phyloP scores from a whole-genome alignment of 2,888 invertebrate species.

The Scaptomyza parva region DNA sequence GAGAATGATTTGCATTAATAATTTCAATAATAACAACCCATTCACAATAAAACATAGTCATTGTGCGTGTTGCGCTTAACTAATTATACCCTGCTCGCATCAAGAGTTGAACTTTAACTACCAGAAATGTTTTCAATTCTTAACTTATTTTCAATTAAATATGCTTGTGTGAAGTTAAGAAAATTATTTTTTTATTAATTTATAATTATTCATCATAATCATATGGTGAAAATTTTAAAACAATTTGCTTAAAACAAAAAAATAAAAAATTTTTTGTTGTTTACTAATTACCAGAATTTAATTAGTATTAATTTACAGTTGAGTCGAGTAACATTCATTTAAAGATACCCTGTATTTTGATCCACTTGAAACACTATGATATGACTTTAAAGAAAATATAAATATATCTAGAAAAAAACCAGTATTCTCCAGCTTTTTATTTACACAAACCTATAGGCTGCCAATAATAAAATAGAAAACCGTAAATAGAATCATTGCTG shows the following conservation, averaged over 20 bases:
- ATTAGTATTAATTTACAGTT: too few relatives aligned
- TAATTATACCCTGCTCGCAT: conserved; percentile 16
- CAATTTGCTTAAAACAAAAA: too few relatives aligned
- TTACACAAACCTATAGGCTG: too few relatives aligned
- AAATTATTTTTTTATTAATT: not conserved
- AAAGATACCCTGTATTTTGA: not conserved
- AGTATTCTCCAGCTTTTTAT: not conserved
- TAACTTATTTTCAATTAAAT: not conserved
- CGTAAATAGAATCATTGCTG: not conserved
- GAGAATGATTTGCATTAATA: conserved; percentile 60
- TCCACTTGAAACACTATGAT: not conserved
- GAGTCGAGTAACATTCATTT: too few relatives aligned
- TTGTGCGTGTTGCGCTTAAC: conserved; percentile 3
- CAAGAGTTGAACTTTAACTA: not conserved
- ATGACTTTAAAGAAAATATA: too few relatives aligned
- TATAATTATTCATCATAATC: too few relatives aligned
- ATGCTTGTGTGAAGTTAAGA: not conserved
- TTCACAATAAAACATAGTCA: conserved; percentile 14
- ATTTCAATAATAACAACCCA: conserved; percentile 46
- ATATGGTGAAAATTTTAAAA: too few relatives aligned
- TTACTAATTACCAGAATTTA: too few relatives aligned
- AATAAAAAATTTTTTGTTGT: too few relatives aligned
- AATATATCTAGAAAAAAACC: too few relatives aligned
- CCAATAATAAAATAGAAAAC: too few relatives aligned
- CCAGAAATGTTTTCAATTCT: not conserved